Base-by-base conservation (phyloP, 2,888 invertebrate genomes). In the Drosophila fungiperda region DNA sequence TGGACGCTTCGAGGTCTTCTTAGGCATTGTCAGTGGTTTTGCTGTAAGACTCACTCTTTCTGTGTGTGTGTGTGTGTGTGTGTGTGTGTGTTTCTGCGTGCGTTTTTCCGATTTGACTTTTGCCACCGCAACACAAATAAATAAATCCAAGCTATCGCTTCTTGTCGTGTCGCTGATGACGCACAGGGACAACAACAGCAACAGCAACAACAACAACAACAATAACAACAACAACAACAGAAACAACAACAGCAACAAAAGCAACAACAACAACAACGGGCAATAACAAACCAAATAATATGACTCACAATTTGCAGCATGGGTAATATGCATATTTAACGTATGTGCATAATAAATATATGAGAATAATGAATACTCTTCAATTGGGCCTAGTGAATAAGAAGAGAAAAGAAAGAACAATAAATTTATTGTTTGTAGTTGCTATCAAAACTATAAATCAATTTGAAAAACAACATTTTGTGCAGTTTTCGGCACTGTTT, bases 141-240 rank as follows among this genome's bases (percentile, higher is more conserved):
- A 74, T 78, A 78, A 78, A 74, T 81, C 68, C 67, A 69, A 61
- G 70, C 58, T 80, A 79, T 80, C 80, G 59, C 57, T 66, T 64
- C 48, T 60, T 60, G 59, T 79, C 62, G 53, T 80, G 62, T 68
- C 36, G 45, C 61, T 67, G 73, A 36, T 79, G 75, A 78, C 70
- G 77, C 80, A 80, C 67, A 59, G 63, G 49, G 12, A 66, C 65
- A 54, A 45, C 61, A 60, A 63, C 36, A 52, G 26, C 26, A 26
- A 26, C 26, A 29, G 5, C 29, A 29, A 6, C 5, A 29, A 1
- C 29, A 29, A 1, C 59, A 54, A 54, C 61, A 60, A 1, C 29
- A 29, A 1, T 55, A 54, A 54, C 61, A 60, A 60, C 36, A 52
- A 32, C 53, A 61, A 32, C 53, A 42, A 26, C 20, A 23, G 1